phyloP scores from a whole-genome alignment of 2,797 vertebrate species.

The Lepus townsendii region DNA sequence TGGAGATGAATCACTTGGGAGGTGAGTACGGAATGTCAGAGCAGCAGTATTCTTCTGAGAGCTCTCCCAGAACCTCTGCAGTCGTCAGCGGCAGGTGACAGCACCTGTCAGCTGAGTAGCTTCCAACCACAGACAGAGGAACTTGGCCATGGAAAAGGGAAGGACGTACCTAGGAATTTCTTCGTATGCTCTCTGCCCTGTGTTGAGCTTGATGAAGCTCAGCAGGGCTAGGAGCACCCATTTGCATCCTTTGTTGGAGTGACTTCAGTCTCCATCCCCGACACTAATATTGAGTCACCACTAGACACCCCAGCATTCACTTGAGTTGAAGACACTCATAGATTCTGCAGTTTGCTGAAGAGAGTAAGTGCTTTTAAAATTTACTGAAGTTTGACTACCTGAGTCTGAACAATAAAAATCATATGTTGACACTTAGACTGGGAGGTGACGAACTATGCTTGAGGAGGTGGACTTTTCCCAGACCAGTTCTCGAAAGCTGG shows the following conservation, averaged over 20 bases:
- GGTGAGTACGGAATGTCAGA: conserved; percentile 65
- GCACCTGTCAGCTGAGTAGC: conserved; percentile 45
- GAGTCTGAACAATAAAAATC: not conserved
- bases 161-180: not conserved
- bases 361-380: conserved; percentile 10
- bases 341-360: not conserved
- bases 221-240: not conserved
- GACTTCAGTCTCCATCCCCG: conserved; percentile 52
- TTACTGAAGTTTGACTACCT: not conserved
- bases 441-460: not conserved
- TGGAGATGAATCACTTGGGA: conserved; percentile 80
- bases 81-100: conserved; percentile 59
- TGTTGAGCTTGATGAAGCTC: not conserved
- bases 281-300: not conserved
- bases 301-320: conserved; percentile 16
- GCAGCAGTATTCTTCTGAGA: conserved; percentile 70
- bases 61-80: conserved; percentile 42
- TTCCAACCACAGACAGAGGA: conserved; percentile 21
- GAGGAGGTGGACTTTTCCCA: conserved; percentile 14
- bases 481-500: not conserved
- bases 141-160: not conserved
- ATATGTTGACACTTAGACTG: not conserved
- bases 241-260: conserved; percentile 44
- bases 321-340: conserved; percentile 27
- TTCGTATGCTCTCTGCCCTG: not conserved